Percentiles rank a stretch among this genome's conserved stretches.
Evolutionary conservation across 92 coral and sea anemone genomes (phyloP).

Genomic region (Muricea muricata): DNA sequence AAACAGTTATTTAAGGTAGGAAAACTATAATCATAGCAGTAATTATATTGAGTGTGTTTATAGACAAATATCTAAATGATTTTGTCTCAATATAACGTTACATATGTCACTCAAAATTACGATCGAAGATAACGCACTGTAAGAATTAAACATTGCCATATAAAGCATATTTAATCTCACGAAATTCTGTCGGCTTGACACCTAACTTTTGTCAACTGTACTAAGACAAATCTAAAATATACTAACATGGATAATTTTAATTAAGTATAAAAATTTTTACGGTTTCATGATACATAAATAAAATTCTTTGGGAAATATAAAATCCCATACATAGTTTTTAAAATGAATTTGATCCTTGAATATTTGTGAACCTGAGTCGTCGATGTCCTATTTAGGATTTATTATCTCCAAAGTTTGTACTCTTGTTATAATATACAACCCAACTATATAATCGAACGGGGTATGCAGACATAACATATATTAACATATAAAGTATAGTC

Average conservation of each 20-base stretch:
- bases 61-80: background rate
- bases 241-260: too few species aligned
- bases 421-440: background rate
- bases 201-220: too few species aligned
- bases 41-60: background rate
- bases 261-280: background rate
- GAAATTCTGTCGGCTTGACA: background rate
- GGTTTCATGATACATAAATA: background rate
- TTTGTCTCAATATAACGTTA: background rate
- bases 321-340: too few species aligned
- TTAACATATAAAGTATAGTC: background rate
- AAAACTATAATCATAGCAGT: background rate
- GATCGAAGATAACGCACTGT: background rate
- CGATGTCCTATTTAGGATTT: too few species aligned
- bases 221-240: too few species aligned
- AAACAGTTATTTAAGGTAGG: constrained; percentile 40
- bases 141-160: background rate
- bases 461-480: background rate
- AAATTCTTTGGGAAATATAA: too few species aligned
- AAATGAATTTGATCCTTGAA: too few species aligned
- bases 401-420: background rate
- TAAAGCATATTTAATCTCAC: background rate
- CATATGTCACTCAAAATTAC: background rate
- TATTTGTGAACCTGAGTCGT: too few species aligned
- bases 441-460: background rate